phyloP scores from a whole-genome alignment of 2,888 invertebrate species.

The Cosmia pyralina region DNA sequence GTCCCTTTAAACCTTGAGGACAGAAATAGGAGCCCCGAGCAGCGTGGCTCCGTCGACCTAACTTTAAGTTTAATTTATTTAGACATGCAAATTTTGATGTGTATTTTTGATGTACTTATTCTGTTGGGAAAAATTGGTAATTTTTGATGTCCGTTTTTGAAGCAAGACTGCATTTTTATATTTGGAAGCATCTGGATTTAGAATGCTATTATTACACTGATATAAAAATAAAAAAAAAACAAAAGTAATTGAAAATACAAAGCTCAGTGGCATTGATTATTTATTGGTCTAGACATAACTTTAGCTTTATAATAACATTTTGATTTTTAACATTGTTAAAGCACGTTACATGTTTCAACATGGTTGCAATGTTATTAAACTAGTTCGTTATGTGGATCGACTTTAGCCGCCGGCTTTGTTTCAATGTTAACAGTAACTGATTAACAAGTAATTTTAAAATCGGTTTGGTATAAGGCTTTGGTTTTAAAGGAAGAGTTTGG shows the following conservation, averaged over 20 bases:
- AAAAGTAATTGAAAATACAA: conserved; percentile 52
- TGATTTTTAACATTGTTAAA: conserved; percentile 37
- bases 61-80: no score
- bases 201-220: conserved; percentile 43
- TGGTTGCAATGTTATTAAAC: conserved; percentile 73
- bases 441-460: conserved; percentile 78
- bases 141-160: not conserved
- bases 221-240: conserved; percentile 37
- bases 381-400: conserved; percentile 75
- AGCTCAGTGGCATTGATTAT: conserved; percentile 40
- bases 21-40: not conserved
- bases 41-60: no score
- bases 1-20: not conserved
- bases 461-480: conserved; percentile 64
- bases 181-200: conserved; percentile 23
- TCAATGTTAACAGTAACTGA: conserved; percentile 78
- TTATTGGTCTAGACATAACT: conserved; percentile 67
- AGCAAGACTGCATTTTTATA: conserved; percentile 22
- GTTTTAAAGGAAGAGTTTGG: conserved; percentile 14
- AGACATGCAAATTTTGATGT: no score
- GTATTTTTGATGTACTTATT: no score
- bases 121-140: no score
- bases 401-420: conserved; percentile 74
- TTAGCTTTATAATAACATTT: conserved; percentile 43
- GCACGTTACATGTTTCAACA: conserved; percentile 48